A percentile compares a stretch with the other conserved stretches of the same genome.
These are phyloP conservation scores for Malacoraja senta DNA, from an alignment of 2,797 vertebrate genomes.

Conservation along the genomic window DNA sequence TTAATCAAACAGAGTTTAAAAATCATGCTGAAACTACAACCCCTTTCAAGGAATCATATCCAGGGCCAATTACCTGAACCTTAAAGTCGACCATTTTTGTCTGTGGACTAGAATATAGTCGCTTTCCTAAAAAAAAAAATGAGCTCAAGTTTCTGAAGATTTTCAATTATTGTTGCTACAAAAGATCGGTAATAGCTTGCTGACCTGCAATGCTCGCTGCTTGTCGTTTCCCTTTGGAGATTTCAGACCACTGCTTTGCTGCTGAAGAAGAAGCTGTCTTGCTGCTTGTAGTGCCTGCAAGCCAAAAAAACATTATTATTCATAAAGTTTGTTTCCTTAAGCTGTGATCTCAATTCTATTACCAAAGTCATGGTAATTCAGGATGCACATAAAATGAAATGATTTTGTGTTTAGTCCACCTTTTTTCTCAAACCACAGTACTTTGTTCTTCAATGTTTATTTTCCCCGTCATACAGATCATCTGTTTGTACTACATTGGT, in stretches of 20 bases:
- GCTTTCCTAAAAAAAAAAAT: neutral
- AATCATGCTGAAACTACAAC: neutral
- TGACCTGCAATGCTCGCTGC: slow-evolving; percentile 97
- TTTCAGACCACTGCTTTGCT: slow-evolving; percentile 97
- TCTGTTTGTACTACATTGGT: slow-evolving; percentile 1
- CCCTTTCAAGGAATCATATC: slow-evolving; percentile 28
- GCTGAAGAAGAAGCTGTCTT: slow-evolving; percentile 96
- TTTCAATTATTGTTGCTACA: slow-evolving; percentile 33
- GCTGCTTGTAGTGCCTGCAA: slow-evolving; percentile 91
- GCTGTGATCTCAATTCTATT: slow-evolving; percentile 31
- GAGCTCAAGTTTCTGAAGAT: slow-evolving; percentile 31
- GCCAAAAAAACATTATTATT: slow-evolving; percentile 42
- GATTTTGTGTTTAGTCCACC: neutral
- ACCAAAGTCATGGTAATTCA: slow-evolving; percentile 21
- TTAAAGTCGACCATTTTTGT: neutral
- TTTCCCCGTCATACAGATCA: neutral
- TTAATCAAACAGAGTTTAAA: neutral
- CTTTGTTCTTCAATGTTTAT: slow-evolving; percentile 27
- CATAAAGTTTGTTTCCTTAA: slow-evolving; percentile 39
- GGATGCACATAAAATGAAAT: slow-evolving; percentile 25
- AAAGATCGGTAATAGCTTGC: slow-evolving; percentile 52
- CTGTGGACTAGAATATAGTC: neutral
- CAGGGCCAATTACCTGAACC: slow-evolving; percentile 27
- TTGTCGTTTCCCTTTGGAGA: slow-evolving; percentile 98
- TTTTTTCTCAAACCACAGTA: slow-evolving; percentile 9